phyloP scores from a whole-genome alignment of 1,140 invertebrate species.

The Maniola jurtina region DNA sequence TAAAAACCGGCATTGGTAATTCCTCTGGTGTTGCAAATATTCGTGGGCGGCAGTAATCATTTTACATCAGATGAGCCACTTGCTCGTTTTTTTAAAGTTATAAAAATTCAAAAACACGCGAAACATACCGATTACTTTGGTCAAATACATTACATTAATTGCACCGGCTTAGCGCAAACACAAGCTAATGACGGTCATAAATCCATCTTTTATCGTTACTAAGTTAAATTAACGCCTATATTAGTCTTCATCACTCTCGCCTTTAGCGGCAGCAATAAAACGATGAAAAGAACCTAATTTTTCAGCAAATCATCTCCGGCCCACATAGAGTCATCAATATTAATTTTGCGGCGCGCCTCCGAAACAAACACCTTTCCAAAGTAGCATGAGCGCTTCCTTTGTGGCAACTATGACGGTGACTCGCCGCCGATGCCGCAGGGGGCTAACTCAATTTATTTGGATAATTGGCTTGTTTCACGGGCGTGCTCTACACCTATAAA shows the following conservation, averaged over 20 bases:
- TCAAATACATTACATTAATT: constrained; percentile 18
- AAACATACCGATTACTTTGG: constrained; percentile 3
- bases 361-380: constrained; percentile 73
- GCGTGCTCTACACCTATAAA: constrained; percentile 51
- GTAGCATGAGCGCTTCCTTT: constrained; percentile 65
- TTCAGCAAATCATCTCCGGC: constrained; percentile 76
- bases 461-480: constrained; percentile 73
- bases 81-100: too few species aligned
- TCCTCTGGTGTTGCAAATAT: too few species aligned
- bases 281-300: constrained; percentile 75
- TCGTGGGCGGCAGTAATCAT: too few species aligned
- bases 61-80: too few species aligned
- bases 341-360: constrained; percentile 73
- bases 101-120: too few species aligned
- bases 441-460: constrained; percentile 74
- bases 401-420: constrained; percentile 60
- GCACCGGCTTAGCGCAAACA: constrained; percentile 25
- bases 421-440: constrained; percentile 40
- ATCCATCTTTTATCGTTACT: constrained; percentile 63
- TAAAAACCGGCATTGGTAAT: too few species aligned
- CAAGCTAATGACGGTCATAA: constrained; percentile 47
- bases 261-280: constrained; percentile 64
- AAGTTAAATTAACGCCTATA: constrained; percentile 72
- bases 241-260: constrained; percentile 70
- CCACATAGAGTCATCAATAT: constrained; percentile 76